Evolutionary conservation across 2,888 invertebrate genomes (phyloP), one percentile per base, ranked within the genome.

Genomic region (Neuroscelio doddi): DNA sequence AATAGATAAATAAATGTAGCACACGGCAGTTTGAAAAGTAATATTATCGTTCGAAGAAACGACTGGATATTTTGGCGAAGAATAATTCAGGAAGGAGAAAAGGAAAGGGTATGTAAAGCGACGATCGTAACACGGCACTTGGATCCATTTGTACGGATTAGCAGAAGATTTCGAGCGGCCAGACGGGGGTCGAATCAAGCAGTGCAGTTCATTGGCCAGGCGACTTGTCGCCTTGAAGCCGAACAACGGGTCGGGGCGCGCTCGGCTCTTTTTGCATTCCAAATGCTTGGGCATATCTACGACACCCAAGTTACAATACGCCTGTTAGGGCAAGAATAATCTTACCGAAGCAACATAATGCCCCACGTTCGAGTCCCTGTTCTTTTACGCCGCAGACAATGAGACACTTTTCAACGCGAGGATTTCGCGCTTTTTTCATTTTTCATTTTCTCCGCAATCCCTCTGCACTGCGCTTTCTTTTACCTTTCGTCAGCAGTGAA

Each of bases 201-300:
- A 59, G 63, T 59, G 70, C 76, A 73, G 76, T 80, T 80, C 80
- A 79, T 78, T 80, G 80, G 80, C 80, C 80, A 79, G 72, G 75
- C 80, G 72, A 79, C 77, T 79, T 76, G 80, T 80, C 79, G 79
- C 80, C 80, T 80, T 77, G 77, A 79, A 79, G 79, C 73, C 75
- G 77, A 75, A 73, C 72, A 72, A 26, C 26, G 30, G 30, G 30
- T 10, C 21, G 12, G 45, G 51, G 49, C 21, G 68, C 63, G 56
- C 67, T 69, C 62, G 64, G 62, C 72, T 69, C 69, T 73, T 72
- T 75, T 78, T 71, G 73, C 76, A 78, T 79, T 77, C 76, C 78
- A 68, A 68, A 69, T 67, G 69, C 64, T 68, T 64, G 68, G 59
- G 59, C 65, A 61, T 66, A 67, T 47, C 49, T 41, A 46, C 32